Evolutionary conservation across 2,888 invertebrate genomes (phyloP), one percentile per base, ranked within the genome.

Genomic region (Boloria selene): DNA sequence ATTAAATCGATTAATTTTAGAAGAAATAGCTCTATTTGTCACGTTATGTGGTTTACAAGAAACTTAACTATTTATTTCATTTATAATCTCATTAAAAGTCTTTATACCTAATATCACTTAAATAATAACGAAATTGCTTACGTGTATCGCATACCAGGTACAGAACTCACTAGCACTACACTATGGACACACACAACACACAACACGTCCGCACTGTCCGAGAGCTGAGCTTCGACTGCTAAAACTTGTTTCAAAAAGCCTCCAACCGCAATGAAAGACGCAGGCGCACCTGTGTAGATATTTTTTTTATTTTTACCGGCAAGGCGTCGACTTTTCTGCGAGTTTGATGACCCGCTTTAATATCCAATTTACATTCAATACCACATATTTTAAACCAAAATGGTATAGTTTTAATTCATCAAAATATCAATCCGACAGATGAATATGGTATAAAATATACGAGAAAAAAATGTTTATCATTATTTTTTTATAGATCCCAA

Each of bases 261-360:
- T 69, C 61, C 65, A 38, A 61, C 70, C 67, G 67, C 70, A 68
- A 61, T 65, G 62, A 61, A 60, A 83, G 79, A 80, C 84, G 86
- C 87, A 73, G 76, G 86, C 87, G 87, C 89, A 88, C 90, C 89
- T 90, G 90, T 87, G 87, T 76, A 77, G 66, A 69, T 49, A 42
- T 14, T 50, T 59, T 58, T 87, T 86, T 77, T 75, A 72, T 81
- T 82, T 82, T 81, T 79, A 77, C 77, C 79, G 79, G 50, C 59
- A 47, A 82, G 80, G 74, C 85, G 83, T 81, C 84, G 83, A 84
- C 84, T 84, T 86, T 86, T 86, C 83, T 84, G 86, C 85, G 76
- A 77, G 73, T 74, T 86, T 84, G 84, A 84, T 83, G 89, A 90
- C 88, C 90, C 78, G 74, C 69, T 64, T 69, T 52, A 77, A 78